Evolutionary conservation across 2,113 vertebrate species (phyloP), one percentile per base, ranked within the genome.

Genomic region (Larimichthys polyactis): DNA sequence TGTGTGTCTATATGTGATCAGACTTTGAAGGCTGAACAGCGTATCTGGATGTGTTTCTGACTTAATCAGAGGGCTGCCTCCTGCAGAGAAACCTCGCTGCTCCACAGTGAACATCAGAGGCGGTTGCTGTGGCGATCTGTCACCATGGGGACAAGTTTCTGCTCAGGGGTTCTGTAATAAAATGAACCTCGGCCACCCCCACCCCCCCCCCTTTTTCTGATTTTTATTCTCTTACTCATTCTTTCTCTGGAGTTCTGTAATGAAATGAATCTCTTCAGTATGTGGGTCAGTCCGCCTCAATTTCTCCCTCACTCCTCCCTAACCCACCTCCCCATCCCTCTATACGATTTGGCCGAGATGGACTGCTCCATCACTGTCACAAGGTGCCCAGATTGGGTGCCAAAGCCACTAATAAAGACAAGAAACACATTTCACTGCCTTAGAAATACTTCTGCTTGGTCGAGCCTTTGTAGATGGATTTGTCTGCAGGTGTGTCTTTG

Each of bases 361-460:
- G 89, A 88, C 86, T 83, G 90, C 78, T 93, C 89, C 87, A 91
- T 94, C 91, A 92, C 84, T 93, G 93, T 93, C 90, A 85, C 82
- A 52, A 44, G 68, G 83, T 62, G 70, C 78, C 57, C 77, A 83
- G 86, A 91, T 87, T 87, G 78, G 83, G 54, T 91, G 91, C 89
- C 87, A 88, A 69, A 81, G 78, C 83, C 72, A 71, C 91, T 92
- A 91, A 92, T 91, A 89, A 88, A 93, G 90, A 92, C 82, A 80
- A 89, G 87, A 81, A 88, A 82, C 81, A 89, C 84, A 81, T 90
- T 87, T 82, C 24, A 40, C 85, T 64, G 59, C 71, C 70, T 79
- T 84, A 72, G 80, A 90, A 84, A 83, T 75, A 78, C 76, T 16
- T 75, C 16, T 83, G 49, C 78, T 60, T 20, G 4, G 29, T 60